phyloP scores from a whole-genome alignment of 2,797 vertebrate genomes.

The Clarias laeviceps region DNA sequence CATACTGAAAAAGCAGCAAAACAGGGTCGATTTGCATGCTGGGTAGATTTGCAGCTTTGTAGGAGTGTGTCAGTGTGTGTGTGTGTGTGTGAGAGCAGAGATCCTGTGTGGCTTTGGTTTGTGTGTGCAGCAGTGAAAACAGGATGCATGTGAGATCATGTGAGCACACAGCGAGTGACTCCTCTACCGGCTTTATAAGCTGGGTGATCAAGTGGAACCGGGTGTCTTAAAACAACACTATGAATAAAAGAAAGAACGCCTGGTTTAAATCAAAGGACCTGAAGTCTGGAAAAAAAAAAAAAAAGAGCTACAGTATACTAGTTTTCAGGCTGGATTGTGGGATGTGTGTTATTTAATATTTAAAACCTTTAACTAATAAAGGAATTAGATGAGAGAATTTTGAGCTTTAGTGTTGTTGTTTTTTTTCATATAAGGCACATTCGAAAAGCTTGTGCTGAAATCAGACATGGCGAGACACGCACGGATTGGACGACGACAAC shows the following conservation, averaged over 20 bases:
- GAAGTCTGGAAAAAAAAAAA: not conserved
- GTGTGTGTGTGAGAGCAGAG: constrained; percentile 24
- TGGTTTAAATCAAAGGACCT: not conserved
- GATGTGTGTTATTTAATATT: not conserved
- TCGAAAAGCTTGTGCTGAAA: not conserved
- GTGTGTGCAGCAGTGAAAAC: constrained; percentile 54
- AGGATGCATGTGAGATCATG: constrained; percentile 56
- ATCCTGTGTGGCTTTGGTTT: constrained; percentile 43
- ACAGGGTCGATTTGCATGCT: constrained; percentile 24
- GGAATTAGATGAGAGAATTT: not conserved
- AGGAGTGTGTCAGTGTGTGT: constrained; percentile 24
- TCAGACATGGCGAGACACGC: not conserved
- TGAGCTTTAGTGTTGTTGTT: not conserved
- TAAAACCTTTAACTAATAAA: not conserved
- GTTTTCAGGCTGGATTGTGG: not conserved
- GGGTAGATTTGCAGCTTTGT: constrained; percentile 31
- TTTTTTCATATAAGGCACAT: not conserved
- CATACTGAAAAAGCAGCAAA: constrained; percentile 22
- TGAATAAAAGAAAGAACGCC: not conserved
- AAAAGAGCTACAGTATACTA: not conserved
- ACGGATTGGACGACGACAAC: not conserved
- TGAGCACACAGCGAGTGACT: constrained; percentile 27
- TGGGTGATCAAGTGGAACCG: constrained; percentile 35
- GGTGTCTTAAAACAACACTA: constrained; percentile 27
- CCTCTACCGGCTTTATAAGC: constrained; percentile 39